These are phyloP conservation scores for Nylanderia fulva DNA, from an alignment of 1,140 invertebrate genomes.

Conservation along the genomic window DNA sequence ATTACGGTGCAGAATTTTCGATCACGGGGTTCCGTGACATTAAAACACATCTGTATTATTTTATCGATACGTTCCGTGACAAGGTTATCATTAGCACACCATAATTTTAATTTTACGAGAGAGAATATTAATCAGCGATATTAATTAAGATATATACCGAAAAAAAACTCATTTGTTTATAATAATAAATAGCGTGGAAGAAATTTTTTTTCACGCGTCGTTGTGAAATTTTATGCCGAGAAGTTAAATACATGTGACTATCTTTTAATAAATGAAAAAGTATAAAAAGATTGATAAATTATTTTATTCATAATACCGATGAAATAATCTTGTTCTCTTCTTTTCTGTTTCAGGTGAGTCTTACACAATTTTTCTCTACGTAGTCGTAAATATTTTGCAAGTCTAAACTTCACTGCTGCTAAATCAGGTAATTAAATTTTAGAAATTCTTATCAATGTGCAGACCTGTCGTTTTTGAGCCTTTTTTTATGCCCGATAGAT, in stretches of 20 bases:
- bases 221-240: not conserved
- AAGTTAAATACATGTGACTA: not conserved
- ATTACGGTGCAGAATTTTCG: constrained; percentile 55
- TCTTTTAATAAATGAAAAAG: not conserved
- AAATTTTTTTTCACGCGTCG: not conserved
- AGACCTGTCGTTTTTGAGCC: not conserved
- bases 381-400: not conserved
- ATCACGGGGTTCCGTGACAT: constrained; percentile 31
- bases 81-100: constrained; percentile 14
- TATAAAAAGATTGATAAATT: not conserved
- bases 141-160: not conserved
- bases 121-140: constrained; percentile 23
- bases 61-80: constrained; percentile 34
- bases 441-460: not conserved
- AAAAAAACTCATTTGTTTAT: not conserved
- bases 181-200: not conserved
- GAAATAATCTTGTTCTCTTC: constrained; percentile 19
- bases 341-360: constrained; percentile 59
- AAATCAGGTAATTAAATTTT: not conserved
- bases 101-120: constrained; percentile 24
- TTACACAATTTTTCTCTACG: not conserved
- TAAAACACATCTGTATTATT: constrained; percentile 57
- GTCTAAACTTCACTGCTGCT: not conserved
- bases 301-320: not conserved
- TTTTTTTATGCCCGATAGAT: not conserved